A percentile compares a stretch with the other conserved stretches of the same genome.
phyloP scores from a whole-genome alignment of 2,797 vertebrate species.

The Lutjanus argentimaculatus region DNA sequence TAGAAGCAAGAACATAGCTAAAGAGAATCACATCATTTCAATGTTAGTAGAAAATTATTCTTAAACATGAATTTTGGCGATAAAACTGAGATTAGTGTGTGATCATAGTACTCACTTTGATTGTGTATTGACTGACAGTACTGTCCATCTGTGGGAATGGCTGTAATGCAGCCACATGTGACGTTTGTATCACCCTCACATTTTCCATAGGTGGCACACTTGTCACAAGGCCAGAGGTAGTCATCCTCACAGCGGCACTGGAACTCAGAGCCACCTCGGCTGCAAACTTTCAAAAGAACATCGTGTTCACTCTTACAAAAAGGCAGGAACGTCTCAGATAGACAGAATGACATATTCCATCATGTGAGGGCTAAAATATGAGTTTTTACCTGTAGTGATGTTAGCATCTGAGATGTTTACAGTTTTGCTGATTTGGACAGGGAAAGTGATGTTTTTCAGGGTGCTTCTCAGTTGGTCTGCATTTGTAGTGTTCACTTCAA shows the following conservation, averaged over 20 bases:
- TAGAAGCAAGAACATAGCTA: too few relatives aligned
- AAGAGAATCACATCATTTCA: background rate
- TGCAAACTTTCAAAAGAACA: constrained; percentile 54
- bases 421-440: constrained; percentile 23
- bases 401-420: constrained; percentile 46
- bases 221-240: constrained; percentile 61
- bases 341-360: background rate
- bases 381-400: constrained; percentile 62
- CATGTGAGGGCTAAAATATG: background rate
- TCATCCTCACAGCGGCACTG: constrained; percentile 56
- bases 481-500: constrained; percentile 54
- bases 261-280: background rate
- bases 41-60: background rate
- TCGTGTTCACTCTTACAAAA: background rate
- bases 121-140: constrained; percentile 79
- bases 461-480: constrained; percentile 31
- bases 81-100: background rate
- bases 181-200: constrained; percentile 49
- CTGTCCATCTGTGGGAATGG: constrained; percentile 73
- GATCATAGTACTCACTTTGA: constrained; percentile 18
- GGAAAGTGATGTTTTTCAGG: constrained; percentile 32
- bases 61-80: too few relatives aligned
- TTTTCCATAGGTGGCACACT: constrained; percentile 53
- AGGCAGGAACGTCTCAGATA: background rate
- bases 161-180: constrained; percentile 78